phyloP scores from a whole-genome alignment of 2,113 vertebrate species.

The Struthidea cinerea region DNA sequence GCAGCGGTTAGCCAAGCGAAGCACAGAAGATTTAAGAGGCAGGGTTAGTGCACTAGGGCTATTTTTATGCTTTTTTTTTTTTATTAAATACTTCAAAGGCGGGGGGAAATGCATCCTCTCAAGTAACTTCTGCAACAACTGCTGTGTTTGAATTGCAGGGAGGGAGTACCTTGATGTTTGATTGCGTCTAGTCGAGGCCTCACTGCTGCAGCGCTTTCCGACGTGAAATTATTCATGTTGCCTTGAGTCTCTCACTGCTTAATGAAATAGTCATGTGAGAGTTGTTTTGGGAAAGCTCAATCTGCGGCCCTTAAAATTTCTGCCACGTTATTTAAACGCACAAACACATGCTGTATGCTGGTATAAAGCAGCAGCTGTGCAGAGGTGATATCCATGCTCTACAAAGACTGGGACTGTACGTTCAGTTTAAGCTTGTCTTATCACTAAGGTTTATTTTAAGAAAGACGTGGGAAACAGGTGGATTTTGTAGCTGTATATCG shows the following conservation, averaged over 20 bases:
- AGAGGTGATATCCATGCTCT: background rate
- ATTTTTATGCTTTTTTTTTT: conserved; percentile 56
- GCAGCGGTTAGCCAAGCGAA: conserved; percentile 26
- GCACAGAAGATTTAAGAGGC: conserved; percentile 62
- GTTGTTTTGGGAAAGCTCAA: background rate
- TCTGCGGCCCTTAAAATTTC: background rate
- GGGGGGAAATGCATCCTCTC: background rate
- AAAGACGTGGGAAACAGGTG: background rate
- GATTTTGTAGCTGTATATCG: background rate
- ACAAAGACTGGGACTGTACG: rapidly evolving
- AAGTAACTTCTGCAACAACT: conserved; percentile 15
- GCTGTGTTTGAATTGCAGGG: background rate
- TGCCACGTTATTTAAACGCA: background rate
- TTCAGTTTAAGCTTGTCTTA: background rate
- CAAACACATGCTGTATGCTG: background rate
- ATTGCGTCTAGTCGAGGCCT: background rate
- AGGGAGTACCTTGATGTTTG: background rate
- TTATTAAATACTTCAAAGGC: conserved; percentile 51
- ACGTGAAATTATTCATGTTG: background rate
- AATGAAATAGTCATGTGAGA: background rate
- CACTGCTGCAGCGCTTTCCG: background rate
- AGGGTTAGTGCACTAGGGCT: conserved; percentile 46
- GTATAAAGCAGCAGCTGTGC: background rate
- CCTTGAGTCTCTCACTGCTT: background rate
- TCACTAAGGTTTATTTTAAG: background rate